Percentiles rank a stretch among this genome's conserved stretches.
These are phyloP conservation scores for Leptoteleia sp. DNA, from an alignment of 1,140 invertebrate species.

Conservation along the genomic window DNA sequence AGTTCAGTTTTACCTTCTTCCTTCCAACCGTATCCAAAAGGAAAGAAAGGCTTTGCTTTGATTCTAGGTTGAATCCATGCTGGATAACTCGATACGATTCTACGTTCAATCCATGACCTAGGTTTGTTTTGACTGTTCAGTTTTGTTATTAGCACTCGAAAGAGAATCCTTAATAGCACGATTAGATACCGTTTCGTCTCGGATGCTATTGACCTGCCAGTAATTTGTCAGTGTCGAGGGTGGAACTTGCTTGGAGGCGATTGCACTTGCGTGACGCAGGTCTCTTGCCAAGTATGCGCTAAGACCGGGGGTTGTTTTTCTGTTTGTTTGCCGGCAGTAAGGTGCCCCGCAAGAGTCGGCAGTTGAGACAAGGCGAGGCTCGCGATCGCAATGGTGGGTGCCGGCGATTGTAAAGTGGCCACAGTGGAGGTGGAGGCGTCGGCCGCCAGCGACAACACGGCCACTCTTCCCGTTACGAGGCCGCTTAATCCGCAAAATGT, in stretches of 20 bases:
- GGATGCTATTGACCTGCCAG: too few relatives aligned
- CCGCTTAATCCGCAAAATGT: constrained; percentile 83
- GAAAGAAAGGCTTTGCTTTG: too few relatives aligned
- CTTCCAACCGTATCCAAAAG: too few relatives aligned
- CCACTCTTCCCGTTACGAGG: constrained; percentile 89
- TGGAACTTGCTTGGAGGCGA: constrained; percentile 11
- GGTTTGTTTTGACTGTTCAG: too few relatives aligned
- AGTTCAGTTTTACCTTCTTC: too few relatives aligned
- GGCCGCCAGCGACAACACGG: constrained; percentile 88
- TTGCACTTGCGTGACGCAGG: not conserved
- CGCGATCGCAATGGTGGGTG: constrained; percentile 83
- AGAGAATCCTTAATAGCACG: too few relatives aligned
- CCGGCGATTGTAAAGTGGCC: constrained; percentile 91
- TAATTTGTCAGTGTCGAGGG: too few relatives aligned
- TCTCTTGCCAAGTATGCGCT: constrained; percentile 6
- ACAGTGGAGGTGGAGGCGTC: constrained; percentile 89
- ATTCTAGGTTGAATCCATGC: too few relatives aligned
- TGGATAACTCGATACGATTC: too few relatives aligned
- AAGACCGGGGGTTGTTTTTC: constrained; percentile 9
- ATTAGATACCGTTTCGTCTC: too few relatives aligned
- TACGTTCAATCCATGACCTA: too few relatives aligned
- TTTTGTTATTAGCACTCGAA: too few relatives aligned
- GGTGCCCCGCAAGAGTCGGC: constrained; percentile 4
- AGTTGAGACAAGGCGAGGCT: constrained; percentile 51
- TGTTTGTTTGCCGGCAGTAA: constrained; percentile 33